Percentiles rank a stretch among this genome's conserved stretches.
These are phyloP conservation scores for Crenuchus spilurus DNA, from an alignment of 2,797 vertebrate species.

Conservation along the genomic window DNA sequence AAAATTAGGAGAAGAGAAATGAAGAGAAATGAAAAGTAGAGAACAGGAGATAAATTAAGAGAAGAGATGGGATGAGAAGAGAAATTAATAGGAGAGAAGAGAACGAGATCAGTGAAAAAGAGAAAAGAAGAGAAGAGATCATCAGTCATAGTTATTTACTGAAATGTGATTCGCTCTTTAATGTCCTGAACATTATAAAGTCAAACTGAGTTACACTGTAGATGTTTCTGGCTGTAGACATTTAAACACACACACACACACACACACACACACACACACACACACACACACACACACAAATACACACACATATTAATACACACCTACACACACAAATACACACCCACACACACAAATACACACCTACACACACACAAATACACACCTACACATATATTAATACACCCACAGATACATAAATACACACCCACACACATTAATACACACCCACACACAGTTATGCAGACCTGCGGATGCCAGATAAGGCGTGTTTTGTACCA, in stretches of 20 bases:
- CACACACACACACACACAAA: neutral
- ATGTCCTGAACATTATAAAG: neutral
- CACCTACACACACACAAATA: neutral
- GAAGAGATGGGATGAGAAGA: too few relatives aligned
- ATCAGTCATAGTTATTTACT: constrained; percentile 8
- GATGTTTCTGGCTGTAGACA: neutral
- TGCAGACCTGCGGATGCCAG: constrained; percentile 66
- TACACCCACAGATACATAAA: constrained; percentile 14
- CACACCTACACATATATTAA: too few relatives aligned
- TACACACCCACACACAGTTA: neutral
- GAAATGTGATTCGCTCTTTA: constrained; percentile 1
- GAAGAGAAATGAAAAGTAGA: too few relatives aligned
- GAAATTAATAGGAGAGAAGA: too few relatives aligned
- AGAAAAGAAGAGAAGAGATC: constrained; percentile 1
- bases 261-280: constrained; percentile 22
- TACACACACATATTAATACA: constrained; percentile 1
- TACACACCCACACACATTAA: constrained; percentile 21
- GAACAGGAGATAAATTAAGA: too few relatives aligned
- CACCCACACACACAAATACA: constrained; percentile 20
- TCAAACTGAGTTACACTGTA: constrained; percentile 50
- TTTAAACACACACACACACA: constrained; percentile 11
- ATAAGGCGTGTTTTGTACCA: constrained; percentile 71
- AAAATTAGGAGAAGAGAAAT: constrained; percentile 45
- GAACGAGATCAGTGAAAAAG: neutral
- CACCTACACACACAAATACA: constrained; percentile 9